These are phyloP conservation scores for Drosophila varians DNA, from an alignment of 1,140 invertebrate genomes.

Conservation along the genomic window DNA sequence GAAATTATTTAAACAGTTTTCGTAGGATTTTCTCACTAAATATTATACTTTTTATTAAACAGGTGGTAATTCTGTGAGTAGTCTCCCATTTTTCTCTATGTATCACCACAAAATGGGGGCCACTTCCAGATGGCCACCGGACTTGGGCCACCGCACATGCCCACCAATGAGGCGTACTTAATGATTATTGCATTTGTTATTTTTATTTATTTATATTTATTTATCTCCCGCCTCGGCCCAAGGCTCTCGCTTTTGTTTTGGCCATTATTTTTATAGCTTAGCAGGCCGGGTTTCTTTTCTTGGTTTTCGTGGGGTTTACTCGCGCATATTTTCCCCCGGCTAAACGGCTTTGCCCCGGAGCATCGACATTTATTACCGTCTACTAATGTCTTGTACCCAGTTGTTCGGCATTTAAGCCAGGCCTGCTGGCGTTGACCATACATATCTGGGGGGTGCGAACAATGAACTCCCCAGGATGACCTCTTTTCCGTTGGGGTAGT, in stretches of 20 bases:
- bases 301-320: conserved; percentile 31
- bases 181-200: conserved; percentile 73
- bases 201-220: conserved; percentile 73
- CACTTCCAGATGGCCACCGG: conserved; percentile 17
- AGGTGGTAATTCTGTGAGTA: neutral
- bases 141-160: conserved; percentile 32
- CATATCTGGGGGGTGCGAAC: conserved; percentile 20
- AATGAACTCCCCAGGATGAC: conserved; percentile 50
- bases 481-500: conserved; percentile 21
- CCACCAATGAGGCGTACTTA: conserved; percentile 68
- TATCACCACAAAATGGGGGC: neutral
- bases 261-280: conserved; percentile 53
- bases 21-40: neutral
- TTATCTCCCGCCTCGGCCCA: conserved; percentile 54
- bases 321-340: conserved; percentile 41
- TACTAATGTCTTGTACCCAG: conserved; percentile 60
- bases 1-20: too few species aligned
- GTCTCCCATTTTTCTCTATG: neutral
- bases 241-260: conserved; percentile 41
- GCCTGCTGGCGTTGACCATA: conserved; percentile 13
- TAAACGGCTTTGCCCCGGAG: conserved; percentile 56
- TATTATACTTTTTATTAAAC: too few species aligned
- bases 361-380: conserved; percentile 58
- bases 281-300: conserved; percentile 27
- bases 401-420: conserved; percentile 50